phyloP scores from a whole-genome alignment of 2,797 vertebrate genomes.

The Chaetophractus vellerosus region DNA sequence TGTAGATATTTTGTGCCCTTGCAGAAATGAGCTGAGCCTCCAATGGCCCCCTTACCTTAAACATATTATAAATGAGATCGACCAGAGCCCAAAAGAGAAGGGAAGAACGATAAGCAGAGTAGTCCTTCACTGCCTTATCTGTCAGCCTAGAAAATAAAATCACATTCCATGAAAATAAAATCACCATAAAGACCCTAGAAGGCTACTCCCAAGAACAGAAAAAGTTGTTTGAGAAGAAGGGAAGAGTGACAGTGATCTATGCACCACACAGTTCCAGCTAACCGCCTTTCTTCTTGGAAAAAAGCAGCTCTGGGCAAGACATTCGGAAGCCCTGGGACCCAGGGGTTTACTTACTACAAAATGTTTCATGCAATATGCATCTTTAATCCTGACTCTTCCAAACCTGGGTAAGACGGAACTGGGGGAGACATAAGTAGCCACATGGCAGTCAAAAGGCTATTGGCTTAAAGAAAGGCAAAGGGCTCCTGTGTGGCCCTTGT shows the following conservation, averaged over 20 bases:
- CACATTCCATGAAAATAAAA: not conserved
- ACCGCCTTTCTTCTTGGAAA: not conserved
- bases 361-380: not conserved
- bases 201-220: not conserved
- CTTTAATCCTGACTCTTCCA: not conserved
- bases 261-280: not conserved
- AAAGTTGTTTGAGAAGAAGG: not conserved
- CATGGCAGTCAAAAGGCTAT: not conserved
- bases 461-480: not conserved
- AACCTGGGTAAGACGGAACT: not conserved
- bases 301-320: not conserved
- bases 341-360: not conserved
- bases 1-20: accelerated
- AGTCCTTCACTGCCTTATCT: conserved; percentile 97
- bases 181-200: not conserved
- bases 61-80: conserved; percentile 99
- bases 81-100: conserved; percentile 99
- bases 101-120: conserved; percentile 96
- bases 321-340: not conserved
- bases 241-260: not conserved
- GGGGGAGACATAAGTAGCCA: not conserved
- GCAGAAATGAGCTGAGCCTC: not conserved
- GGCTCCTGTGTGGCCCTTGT: not conserved
- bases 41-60: conserved; percentile 92
- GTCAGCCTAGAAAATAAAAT: conserved; percentile 91